A percentile compares a stretch with the other conserved stretches of the same genome.
Conservation (phyloP, 2,888 invertebrate genomes). For the Imbricaverruca yamaguchii region DNA sequence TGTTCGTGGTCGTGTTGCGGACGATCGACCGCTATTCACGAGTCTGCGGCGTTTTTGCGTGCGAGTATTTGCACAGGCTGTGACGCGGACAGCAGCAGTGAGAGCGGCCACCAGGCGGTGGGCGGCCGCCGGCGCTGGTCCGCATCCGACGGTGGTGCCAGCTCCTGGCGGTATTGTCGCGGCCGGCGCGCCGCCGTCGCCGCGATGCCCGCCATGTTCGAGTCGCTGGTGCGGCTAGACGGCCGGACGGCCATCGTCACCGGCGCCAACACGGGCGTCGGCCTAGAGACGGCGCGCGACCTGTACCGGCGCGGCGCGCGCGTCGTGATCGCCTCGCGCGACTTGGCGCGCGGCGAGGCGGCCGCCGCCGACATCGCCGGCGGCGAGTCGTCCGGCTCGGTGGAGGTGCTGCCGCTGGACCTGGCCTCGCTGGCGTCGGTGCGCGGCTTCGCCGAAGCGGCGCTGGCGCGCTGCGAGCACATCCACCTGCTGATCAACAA, state of each 20-base stretch:
- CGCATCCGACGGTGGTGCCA: too few species aligned
- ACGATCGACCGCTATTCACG: too few species aligned
- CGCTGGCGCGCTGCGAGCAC: slow-evolving; percentile 61
- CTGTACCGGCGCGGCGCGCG: slow-evolving; percentile 27
- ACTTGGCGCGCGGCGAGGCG: neutral
- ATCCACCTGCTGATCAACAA: slow-evolving; percentile 82
- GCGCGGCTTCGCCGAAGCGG: slow-evolving; percentile 71
- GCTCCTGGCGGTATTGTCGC: too few species aligned
- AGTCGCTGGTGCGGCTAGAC: slow-evolving; percentile 27
- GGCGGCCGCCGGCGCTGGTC: too few species aligned
- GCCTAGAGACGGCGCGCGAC: slow-evolving; percentile 31
- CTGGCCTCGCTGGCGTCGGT: slow-evolving; percentile 68
- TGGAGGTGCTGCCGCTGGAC: slow-evolving; percentile 66
- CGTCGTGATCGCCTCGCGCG: neutral
- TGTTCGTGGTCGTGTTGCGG: too few species aligned
- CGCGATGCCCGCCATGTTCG: too few species aligned
- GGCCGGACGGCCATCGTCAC: slow-evolving; percentile 32
- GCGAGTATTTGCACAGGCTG: too few species aligned
- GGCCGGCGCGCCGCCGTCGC: too few species aligned
- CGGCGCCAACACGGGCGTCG: slow-evolving; percentile 32
- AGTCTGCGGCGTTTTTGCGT: too few species aligned
- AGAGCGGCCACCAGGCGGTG: too few species aligned
- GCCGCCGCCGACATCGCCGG: neutral
- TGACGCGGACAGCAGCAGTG: too few species aligned
- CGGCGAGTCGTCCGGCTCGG: slow-evolving; percentile 45